phyloP scores from a whole-genome alignment of 2,888 invertebrate genomes.

The Heteromurus nitidus region DNA sequence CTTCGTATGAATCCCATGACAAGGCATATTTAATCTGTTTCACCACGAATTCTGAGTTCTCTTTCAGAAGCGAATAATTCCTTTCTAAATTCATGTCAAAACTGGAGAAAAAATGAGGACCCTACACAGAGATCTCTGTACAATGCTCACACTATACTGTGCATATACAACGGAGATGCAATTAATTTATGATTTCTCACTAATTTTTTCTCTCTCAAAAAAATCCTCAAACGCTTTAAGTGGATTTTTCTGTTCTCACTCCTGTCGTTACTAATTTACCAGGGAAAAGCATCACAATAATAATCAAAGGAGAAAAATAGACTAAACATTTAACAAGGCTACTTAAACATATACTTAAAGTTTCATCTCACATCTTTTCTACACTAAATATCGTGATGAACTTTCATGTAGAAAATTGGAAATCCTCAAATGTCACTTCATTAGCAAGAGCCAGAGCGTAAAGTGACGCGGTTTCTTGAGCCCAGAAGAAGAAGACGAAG shows the following conservation, averaged over 20 bases:
- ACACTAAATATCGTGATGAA: no score
- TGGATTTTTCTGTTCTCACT: constrained; percentile 21
- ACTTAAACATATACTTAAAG: background rate
- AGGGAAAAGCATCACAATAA: background rate
- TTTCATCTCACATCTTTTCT: background rate
- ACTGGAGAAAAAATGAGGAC: constrained; percentile 13
- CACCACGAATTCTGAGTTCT: background rate
- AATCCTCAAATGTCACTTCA: constrained; percentile 19
- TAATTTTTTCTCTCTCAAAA: constrained; percentile 2
- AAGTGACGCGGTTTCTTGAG: background rate
- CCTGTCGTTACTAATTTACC: constrained; percentile 16
- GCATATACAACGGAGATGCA: background rate
- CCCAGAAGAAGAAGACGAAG: background rate
- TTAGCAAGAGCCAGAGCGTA: constrained; percentile 1
- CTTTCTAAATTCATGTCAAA: constrained; percentile 21
- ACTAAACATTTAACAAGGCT: background rate
- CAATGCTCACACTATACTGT: background rate
- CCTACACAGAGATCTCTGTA: background rate
- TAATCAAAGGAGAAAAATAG: constrained; percentile 8
- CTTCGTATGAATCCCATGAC: background rate
- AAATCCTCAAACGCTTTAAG: background rate
- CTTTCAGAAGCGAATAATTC: background rate
- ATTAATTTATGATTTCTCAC: constrained; percentile 11
- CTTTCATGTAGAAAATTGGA: background rate
- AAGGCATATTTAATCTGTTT: background rate